Percentiles rank a stretch among this genome's conserved stretches.
phyloP scores from a whole-genome alignment of 2,113 vertebrate species.

The Pelmatolapia mariae region DNA sequence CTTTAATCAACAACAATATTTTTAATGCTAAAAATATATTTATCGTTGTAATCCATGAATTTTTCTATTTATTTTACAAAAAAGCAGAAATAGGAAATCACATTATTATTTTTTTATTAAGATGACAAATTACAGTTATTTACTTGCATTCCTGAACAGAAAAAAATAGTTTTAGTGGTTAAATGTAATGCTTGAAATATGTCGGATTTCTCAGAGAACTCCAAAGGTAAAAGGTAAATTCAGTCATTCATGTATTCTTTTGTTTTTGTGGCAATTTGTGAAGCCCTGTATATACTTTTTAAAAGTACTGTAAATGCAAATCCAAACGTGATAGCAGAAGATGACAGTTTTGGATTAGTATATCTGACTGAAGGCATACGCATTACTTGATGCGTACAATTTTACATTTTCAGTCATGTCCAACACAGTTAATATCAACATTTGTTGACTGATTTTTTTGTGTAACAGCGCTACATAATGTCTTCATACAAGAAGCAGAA shows the following conservation, averaged over 20 bases:
- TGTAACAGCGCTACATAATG: background rate
- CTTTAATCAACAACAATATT: background rate
- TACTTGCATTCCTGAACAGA: too few species aligned
- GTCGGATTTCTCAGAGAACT: too few species aligned
- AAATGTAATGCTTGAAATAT: too few species aligned
- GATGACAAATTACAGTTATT: too few species aligned
- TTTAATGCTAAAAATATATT: background rate
- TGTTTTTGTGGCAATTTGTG: background rate
- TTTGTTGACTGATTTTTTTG: background rate
- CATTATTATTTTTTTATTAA: too few species aligned
- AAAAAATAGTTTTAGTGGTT: too few species aligned
- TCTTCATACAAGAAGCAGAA: background rate
- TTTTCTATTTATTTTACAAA: background rate
- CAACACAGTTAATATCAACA: fast-evolving
- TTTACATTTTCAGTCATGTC: background rate
- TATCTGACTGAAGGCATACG: background rate
- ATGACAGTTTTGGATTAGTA: background rate
- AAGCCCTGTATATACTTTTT: background rate
- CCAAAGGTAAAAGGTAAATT: background rate
- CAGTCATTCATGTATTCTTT: fast-evolving
- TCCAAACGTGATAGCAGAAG: background rate
- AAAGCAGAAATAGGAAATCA: background rate
- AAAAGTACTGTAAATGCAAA: background rate
- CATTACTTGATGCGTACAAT: background rate
- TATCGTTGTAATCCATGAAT: background rate